Evolutionary conservation across 2,888 invertebrate species (phyloP).

Genomic region (Spisula subtruncata): DNA sequence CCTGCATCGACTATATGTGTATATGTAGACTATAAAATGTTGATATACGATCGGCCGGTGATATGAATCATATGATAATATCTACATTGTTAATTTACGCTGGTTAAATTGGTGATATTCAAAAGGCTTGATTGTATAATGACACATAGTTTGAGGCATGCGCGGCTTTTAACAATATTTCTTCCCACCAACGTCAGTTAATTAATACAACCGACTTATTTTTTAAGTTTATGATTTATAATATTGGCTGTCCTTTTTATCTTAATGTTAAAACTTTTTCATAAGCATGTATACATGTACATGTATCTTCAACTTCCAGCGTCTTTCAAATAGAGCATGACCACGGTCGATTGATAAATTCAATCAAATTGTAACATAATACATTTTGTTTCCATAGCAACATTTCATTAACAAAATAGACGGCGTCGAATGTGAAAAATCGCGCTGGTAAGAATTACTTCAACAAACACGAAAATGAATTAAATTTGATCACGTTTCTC

Average conservation of each 20-base stretch:
- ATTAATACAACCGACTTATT: no score
- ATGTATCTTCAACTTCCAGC: not conserved
- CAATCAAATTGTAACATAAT: constrained; percentile 58
- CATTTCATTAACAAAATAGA: constrained; percentile 66
- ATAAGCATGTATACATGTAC: no score
- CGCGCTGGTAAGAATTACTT: constrained; percentile 60
- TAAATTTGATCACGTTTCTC: constrained; percentile 53
- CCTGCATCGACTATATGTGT: not conserved
- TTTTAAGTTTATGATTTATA: no score
- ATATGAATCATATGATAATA: not conserved
- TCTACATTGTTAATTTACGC: not conserved
- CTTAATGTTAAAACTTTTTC: not conserved
- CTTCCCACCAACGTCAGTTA: not conserved
- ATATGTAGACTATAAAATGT: not conserved
- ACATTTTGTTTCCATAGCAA: constrained; percentile 58
- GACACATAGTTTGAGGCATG: not conserved
- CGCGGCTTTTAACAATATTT: not conserved
- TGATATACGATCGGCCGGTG: not conserved
- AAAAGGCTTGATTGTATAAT: not conserved
- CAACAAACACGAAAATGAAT: constrained; percentile 50
- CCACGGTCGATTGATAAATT: constrained; percentile 32
- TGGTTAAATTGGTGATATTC: not conserved
- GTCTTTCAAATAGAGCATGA: not conserved
- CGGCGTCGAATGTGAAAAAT: constrained; percentile 42
- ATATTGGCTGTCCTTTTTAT: not conserved